Percentiles rank a stretch among this genome's conserved stretches.
Conservation (phyloP, 37 sponge, comb jelly and placozoan species). For the Beroe ovata region DNA sequence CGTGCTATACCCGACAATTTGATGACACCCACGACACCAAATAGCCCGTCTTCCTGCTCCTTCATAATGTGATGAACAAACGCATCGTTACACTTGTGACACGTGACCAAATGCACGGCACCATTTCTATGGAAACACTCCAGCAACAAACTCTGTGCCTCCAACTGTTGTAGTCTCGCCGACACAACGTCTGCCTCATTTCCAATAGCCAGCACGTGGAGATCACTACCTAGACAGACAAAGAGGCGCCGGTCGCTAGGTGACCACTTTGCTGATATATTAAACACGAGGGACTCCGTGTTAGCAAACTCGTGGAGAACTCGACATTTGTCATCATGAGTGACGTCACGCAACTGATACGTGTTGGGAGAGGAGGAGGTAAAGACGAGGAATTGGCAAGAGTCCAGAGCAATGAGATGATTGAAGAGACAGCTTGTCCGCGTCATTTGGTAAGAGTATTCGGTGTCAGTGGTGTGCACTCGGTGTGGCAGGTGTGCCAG, state of each 20-base stretch:
- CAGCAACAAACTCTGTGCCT: neutral
- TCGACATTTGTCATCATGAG: neutral
- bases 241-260: neutral
- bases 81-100: neutral
- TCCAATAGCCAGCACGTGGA: neutral
- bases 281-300: neutral
- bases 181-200: neutral
- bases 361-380: neutral
- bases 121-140: neutral
- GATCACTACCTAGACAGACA: neutral
- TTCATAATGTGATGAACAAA: conserved; percentile 13
- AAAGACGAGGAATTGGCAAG: neutral
- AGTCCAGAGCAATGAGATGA: neutral
- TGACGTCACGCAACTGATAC: neutral
- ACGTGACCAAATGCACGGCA: neutral
- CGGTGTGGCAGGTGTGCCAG: neutral
- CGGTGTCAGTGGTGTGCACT: neutral
- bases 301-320: neutral
- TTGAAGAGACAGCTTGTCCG: conserved; percentile 49
- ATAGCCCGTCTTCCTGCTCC: neutral
- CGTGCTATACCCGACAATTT: conserved; percentile 28
- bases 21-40: neutral
- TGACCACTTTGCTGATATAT: neutral
- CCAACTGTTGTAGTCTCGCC: neutral
- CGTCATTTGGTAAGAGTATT: conserved; percentile 34